Evolutionary conservation across 2,888 invertebrate species (phyloP), one percentile per base, ranked within the genome.

Genomic region (Pyrochroa serraticornis): DNA sequence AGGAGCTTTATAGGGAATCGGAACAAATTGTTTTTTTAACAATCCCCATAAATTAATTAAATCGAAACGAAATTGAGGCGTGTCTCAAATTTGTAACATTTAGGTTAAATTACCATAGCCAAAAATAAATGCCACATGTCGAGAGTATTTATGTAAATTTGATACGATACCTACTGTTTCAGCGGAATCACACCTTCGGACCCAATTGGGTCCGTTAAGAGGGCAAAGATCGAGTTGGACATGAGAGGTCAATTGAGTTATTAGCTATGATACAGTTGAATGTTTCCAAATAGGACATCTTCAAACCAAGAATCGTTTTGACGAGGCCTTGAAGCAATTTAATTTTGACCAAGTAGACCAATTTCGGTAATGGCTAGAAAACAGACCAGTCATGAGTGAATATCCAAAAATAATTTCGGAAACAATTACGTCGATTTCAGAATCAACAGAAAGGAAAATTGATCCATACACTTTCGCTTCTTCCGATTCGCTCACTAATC

Each of bases 191-290:
- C 50, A 42, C 33, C 35, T 34, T 33, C 31, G 37, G 30, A 49
- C 30, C 10, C n/a, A n/a, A n/a, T n/a, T n/a, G 12, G 7, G 22
- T 5, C 22, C 30, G 33, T 10, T 10, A 13, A 36, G 41, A 45
- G 60, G 43, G 54, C 55, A 58, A 56, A 56, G 63, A 60, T 60
- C 63, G 47, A 22, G 3, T 10, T 38, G 36, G 48, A 49, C 52
- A 42, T 35, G 50, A 51, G 57, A 55, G 63, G 63, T 63, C 63
- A 63, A 60, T 63, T 63, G 41, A 60, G 58, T 63, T 58, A 58
- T 47, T 57, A 43, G 37, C 44, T 36, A 43, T 44, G 39, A 13
- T 32, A 44, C 10, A 13, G 10, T 12, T 14, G 13, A 9, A 31
- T n/a, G 9, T 8, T 37, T 37, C n/a, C 7, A 37, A 37, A 37